These are phyloP conservation scores for Ooceraea biroi DNA, from an alignment of 1,140 invertebrate genomes.

Conservation along the genomic window DNA sequence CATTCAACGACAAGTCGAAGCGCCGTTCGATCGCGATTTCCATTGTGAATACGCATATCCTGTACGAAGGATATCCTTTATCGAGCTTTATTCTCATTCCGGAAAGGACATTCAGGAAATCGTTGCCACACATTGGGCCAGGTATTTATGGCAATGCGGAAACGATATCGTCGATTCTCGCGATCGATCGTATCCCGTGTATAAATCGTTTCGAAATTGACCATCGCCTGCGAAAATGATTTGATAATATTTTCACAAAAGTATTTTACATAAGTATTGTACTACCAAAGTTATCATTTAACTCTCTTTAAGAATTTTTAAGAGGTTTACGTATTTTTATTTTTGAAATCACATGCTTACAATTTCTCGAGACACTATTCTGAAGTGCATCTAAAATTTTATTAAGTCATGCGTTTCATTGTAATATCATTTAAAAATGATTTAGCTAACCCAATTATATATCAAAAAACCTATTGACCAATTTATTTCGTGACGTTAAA, in stretches of 20 bases:
- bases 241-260: not conserved
- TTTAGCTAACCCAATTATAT: too few relatives aligned
- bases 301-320: conserved; percentile 4
- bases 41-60: conserved; percentile 17
- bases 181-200: not conserved
- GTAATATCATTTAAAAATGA: too few relatives aligned
- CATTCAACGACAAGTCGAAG: conserved; percentile 26
- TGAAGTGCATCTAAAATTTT: not conserved
- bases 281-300: not conserved
- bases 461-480: not conserved
- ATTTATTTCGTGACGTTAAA: not conserved
- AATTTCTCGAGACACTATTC: conserved; percentile 5
- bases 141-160: conserved; percentile 34
- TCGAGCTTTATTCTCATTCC: not conserved
- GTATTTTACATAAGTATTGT: not conserved
- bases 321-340: not conserved
- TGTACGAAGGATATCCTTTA: conserved; percentile 16
- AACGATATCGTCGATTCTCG: not conserved
- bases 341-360: not conserved
- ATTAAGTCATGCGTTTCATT: not conserved
- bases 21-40: conserved; percentile 11
- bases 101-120: conserved; percentile 29
- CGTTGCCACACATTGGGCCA: not conserved
- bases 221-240: not conserved
- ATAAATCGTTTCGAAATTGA: not conserved